phyloP scores from a whole-genome alignment of 2,888 invertebrate genomes.

The Adelognathus sp. region DNA sequence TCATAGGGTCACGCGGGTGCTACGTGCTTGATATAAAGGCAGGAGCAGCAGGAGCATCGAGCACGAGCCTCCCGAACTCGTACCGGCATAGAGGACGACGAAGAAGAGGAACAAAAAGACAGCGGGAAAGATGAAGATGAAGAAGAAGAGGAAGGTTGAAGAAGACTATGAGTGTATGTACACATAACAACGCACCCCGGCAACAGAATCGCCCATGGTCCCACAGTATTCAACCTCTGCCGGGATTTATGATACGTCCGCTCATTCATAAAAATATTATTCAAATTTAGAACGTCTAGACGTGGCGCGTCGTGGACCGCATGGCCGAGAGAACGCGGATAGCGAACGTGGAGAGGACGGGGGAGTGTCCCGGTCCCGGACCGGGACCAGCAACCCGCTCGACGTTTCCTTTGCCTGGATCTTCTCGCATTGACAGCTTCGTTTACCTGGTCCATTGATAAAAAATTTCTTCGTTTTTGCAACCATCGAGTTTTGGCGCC shows the following conservation, averaged over 20 bases:
- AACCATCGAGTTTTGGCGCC: not conserved
- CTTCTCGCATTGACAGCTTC: constrained; percentile 14
- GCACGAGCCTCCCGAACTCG: constrained; percentile 40
- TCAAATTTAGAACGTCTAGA: constrained; percentile 80
- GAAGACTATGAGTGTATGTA: constrained; percentile 17
- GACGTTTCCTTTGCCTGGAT: not conserved
- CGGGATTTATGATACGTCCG: constrained; percentile 78
- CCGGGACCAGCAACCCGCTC: constrained; percentile 34
- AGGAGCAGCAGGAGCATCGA: constrained; percentile 28
- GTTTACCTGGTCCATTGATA: constrained; percentile 7
- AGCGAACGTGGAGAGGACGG: constrained; percentile 2
- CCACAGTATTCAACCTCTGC: constrained; percentile 16
- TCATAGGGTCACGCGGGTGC: constrained; percentile 68
- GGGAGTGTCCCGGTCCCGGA: constrained; percentile 53
- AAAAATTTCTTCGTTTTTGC: not conserved
- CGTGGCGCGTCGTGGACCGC: constrained; percentile 59
- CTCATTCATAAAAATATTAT: constrained; percentile 81
- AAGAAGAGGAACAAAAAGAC: constrained; percentile 38
- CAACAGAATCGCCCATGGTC: constrained; percentile 11
- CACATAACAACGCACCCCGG: constrained; percentile 17
- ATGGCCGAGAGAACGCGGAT: constrained; percentile 29
- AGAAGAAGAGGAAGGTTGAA: constrained; percentile 33
- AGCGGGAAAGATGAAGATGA: constrained; percentile 31
- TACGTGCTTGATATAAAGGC: constrained; percentile 50
- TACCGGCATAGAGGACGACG: constrained; percentile 15